A percentile compares a stretch with the other conserved stretches of the same genome.
These are phyloP conservation scores for Periophthalmus magnuspinnatus DNA, from an alignment of 2,797 vertebrate species.

Conservation along the genomic window DNA sequence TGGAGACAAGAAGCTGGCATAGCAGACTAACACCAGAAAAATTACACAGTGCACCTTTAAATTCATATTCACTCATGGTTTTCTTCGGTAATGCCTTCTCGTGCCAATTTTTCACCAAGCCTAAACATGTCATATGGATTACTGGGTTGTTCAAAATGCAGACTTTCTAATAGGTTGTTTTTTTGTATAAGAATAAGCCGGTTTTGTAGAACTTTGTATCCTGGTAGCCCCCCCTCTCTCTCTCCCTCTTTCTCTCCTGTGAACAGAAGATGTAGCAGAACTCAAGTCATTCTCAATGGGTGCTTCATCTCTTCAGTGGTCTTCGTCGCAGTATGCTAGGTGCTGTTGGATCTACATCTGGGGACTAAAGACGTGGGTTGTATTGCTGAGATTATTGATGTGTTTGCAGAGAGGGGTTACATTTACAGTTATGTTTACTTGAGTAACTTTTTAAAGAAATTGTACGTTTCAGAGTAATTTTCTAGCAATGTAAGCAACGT, in stretches of 20 bases:
- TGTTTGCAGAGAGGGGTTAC: no score
- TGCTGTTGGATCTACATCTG: constrained; percentile 37
- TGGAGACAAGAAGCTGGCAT: no score
- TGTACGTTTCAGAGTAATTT: no score
- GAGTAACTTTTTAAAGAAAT: no score
- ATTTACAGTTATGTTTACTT: no score
- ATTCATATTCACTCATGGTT: constrained; percentile 57
- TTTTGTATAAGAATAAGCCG: constrained; percentile 80
- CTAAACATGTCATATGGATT: constrained; percentile 37
- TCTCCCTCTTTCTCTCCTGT: constrained; percentile 26
- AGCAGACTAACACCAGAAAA: no score
- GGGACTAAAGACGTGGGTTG: constrained; percentile 23
- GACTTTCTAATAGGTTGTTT: constrained; percentile 77
- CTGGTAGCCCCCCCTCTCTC: constrained; percentile 63
- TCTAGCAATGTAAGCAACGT: no score
- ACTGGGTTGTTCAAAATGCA: constrained; percentile 55
- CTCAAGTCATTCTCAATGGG: constrained; percentile 43
- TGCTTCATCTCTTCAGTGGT: constrained; percentile 54
- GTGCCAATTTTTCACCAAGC: constrained; percentile 71
- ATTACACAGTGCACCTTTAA: constrained; percentile 25
- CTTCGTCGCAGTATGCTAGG: constrained; percentile 42
- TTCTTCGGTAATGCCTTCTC: constrained; percentile 67
- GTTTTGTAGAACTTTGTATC: constrained; percentile 83
- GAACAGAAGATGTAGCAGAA: constrained; percentile 76
- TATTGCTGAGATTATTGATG: neutral